Conservation (phyloP, 2,113 vertebrate species). For the Scopus umbretta region DNA sequence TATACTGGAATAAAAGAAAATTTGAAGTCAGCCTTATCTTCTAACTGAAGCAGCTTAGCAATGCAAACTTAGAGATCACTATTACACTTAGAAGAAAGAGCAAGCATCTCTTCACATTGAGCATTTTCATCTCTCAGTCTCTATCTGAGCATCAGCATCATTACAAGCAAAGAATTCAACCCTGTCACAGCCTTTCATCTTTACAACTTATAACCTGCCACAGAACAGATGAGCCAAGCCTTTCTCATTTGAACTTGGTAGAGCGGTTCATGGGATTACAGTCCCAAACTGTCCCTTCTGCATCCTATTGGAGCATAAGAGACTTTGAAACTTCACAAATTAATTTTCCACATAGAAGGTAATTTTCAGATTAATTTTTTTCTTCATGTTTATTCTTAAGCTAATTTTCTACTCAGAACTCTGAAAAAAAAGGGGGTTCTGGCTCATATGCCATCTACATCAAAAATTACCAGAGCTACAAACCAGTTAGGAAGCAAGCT, state of each 20-base stretch:
- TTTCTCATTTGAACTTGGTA: background rate
- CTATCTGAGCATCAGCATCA: background rate
- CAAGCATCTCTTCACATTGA: background rate
- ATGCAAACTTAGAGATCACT: background rate
- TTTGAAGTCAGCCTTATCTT: background rate
- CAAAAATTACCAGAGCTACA: background rate
- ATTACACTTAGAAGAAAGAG: background rate
- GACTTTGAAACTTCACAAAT: background rate
- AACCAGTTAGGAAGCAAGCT: background rate
- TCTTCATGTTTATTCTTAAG: background rate
- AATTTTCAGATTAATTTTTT: background rate
- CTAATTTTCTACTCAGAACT: background rate
- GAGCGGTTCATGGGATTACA: background rate
- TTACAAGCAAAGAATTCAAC: constrained; percentile 8
- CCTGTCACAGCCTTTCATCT: background rate
- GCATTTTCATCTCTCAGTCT: constrained; percentile 21
- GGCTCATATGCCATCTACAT: background rate
- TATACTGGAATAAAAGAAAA: background rate
- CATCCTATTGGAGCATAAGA: background rate
- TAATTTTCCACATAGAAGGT: background rate
- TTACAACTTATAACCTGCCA: background rate
- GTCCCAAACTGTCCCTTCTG: background rate
- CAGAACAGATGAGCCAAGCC: background rate
- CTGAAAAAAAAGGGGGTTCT: background rate
- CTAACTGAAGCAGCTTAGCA: background rate